Conservation (phyloP, 2,888 invertebrate species). For the Eretmocerus hayati region DNA sequence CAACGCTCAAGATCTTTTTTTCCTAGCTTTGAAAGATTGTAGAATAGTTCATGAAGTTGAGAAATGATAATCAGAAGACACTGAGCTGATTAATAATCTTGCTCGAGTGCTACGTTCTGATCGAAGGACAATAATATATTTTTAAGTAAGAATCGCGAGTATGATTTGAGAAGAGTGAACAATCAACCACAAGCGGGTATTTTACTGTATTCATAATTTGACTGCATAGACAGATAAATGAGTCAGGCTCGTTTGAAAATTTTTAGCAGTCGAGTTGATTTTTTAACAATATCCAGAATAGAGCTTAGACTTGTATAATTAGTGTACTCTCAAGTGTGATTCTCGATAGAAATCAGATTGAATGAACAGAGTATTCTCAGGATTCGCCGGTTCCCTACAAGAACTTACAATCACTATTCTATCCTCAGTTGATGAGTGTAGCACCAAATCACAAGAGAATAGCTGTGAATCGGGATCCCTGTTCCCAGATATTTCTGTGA, state of each 20-base stretch:
- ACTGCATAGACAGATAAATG: slow-evolving; percentile 37
- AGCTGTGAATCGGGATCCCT: not conserved
- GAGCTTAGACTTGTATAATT: too few species aligned
- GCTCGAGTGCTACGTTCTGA: slow-evolving; percentile 42
- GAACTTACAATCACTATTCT: too few species aligned
- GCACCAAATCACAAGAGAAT: too few species aligned
- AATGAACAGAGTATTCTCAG: too few species aligned
- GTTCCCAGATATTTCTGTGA: not conserved
- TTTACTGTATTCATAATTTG: slow-evolving; percentile 26
- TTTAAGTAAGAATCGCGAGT: slow-evolving; percentile 35
- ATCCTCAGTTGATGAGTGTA: too few species aligned
- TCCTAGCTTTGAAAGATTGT: too few species aligned
- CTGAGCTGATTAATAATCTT: slow-evolving; percentile 8
- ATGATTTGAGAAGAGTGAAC: slow-evolving; percentile 15
- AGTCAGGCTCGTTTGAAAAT: slow-evolving; percentile 9
- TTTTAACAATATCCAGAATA: too few species aligned
- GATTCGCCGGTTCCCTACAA: too few species aligned
- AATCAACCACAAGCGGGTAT: slow-evolving; percentile 24
- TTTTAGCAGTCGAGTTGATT: not conserved
- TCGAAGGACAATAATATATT: slow-evolving; percentile 48
- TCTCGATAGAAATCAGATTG: too few species aligned
- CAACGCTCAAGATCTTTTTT: too few species aligned
- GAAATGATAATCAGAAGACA: not conserved
- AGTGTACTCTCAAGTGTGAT: too few species aligned
- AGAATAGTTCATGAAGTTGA: too few species aligned